These are phyloP conservation scores for Stichopus chloronotus DNA, from an alignment of 35 echinoderm and acorn worm species.

Conservation along the genomic window DNA sequence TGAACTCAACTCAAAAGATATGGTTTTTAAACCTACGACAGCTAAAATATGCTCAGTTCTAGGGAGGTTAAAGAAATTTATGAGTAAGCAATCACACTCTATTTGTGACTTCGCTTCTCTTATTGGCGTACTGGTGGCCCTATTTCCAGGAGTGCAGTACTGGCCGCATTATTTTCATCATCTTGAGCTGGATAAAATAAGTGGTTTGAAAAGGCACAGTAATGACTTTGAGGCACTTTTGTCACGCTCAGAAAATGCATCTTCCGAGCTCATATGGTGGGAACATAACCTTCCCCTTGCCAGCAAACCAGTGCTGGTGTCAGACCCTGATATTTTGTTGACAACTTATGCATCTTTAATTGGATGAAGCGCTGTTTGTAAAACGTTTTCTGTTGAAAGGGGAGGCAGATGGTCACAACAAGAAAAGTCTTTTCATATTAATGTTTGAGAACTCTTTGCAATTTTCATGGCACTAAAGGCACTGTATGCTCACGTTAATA, in stretches of 20 bases:
- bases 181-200: neutral
- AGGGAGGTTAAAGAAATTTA: neutral
- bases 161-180: neutral
- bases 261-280: neutral
- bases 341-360: conserved; percentile 31
- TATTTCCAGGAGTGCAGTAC: neutral
- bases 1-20: too few species aligned
- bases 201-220: neutral
- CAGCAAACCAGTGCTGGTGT: too few species aligned
- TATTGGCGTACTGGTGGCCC: neutral
- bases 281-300: too few species aligned
- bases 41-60: neutral
- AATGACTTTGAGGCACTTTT: neutral
- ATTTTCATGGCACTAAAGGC: too few species aligned
- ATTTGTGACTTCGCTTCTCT: neutral
- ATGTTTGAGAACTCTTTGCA: conserved; percentile 9
- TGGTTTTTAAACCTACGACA: neutral
- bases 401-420: too few species aligned
- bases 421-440: conserved; percentile 1
- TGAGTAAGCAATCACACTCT: neutral
- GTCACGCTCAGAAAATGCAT: neutral
- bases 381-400: too few species aligned
- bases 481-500: too few species aligned
- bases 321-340: neutral
- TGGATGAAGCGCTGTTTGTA: conserved; percentile 26